A percentile compares a stretch with the other conserved stretches of the same genome.
Evolutionary conservation across 2,888 invertebrate species (phyloP).

Genomic region (Acanthosepion esculentum): DNA sequence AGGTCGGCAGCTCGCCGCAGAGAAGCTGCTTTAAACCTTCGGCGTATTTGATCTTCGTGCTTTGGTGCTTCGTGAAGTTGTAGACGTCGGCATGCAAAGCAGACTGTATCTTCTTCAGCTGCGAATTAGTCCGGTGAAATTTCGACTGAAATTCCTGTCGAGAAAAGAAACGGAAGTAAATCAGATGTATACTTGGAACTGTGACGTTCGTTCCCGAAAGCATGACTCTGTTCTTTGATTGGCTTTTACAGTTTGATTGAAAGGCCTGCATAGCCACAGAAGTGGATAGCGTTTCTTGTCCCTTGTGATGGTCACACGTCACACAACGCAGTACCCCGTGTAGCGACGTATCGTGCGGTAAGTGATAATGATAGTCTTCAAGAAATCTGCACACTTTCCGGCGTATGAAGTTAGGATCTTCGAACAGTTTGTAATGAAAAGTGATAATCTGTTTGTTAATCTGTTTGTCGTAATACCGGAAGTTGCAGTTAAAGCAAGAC

Average conservation of each 20-base stretch:
- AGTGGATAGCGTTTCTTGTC: background rate
- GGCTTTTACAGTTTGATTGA: slow-evolving; percentile 42
- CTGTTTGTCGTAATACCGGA: background rate
- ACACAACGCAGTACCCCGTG: slow-evolving; percentile 40
- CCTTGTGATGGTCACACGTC: background rate
- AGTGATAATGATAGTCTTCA: slow-evolving; percentile 49
- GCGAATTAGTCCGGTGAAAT: background rate
- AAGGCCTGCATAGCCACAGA: background rate
- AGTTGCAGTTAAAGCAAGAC: slow-evolving; percentile 17
- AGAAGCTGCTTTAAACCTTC: slow-evolving; percentile 38
- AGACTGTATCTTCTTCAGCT: background rate
- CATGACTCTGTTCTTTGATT: background rate
- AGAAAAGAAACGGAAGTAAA: slow-evolving; percentile 43
- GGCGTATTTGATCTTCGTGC: background rate
- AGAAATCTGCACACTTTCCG: background rate
- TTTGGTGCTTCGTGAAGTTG: slow-evolving; percentile 44
- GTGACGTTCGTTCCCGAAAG: background rate
- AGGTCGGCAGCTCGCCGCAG: background rate
- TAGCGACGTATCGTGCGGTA: background rate
- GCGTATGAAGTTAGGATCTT: background rate
- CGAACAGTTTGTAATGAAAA: slow-evolving; percentile 36
- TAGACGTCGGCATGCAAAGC: background rate
- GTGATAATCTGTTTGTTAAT: background rate
- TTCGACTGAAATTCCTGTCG: slow-evolving; percentile 21
- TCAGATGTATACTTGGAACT: background rate